Evolutionary conservation across 2,113 vertebrate species (phyloP).

Genomic region (Panthera tigris): DNA sequence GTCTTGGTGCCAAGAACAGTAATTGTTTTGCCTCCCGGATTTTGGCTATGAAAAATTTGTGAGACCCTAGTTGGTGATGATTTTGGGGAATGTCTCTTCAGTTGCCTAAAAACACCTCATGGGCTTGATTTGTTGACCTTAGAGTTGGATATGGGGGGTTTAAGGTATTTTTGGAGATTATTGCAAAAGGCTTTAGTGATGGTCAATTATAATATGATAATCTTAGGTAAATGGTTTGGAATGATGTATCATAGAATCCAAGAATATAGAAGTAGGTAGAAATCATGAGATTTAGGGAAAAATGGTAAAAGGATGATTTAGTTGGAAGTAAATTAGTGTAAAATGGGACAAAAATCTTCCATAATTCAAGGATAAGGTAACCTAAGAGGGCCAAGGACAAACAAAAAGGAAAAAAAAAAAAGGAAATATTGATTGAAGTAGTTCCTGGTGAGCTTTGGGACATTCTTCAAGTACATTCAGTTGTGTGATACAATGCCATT

Average conservation of each 20-base stretch:
- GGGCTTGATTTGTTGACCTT: background rate
- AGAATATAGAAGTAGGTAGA: background rate
- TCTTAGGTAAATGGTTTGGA: background rate
- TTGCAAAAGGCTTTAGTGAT: conserved; percentile 33
- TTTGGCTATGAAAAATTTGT: background rate
- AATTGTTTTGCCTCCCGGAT: background rate
- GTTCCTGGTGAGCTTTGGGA: background rate
- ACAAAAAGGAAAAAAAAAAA: background rate
- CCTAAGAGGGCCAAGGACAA: background rate
- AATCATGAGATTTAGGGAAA: background rate
- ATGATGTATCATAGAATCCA: background rate
- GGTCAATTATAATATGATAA: background rate
- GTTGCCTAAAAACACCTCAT: background rate
- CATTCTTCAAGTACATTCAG: conserved; percentile 21
- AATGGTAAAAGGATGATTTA: background rate
- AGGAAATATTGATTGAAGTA: background rate
- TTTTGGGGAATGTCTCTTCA: background rate
- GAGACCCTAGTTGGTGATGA: background rate
- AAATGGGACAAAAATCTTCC: background rate
- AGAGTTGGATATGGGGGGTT: background rate
- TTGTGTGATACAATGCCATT: background rate
- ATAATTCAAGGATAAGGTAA: conserved; percentile 17
- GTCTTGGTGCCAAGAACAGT: background rate
- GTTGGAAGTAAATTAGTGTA: background rate
- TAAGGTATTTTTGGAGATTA: background rate